Conservation (phyloP, 2,888 invertebrate species). For the Physocephala rufipes region DNA sequence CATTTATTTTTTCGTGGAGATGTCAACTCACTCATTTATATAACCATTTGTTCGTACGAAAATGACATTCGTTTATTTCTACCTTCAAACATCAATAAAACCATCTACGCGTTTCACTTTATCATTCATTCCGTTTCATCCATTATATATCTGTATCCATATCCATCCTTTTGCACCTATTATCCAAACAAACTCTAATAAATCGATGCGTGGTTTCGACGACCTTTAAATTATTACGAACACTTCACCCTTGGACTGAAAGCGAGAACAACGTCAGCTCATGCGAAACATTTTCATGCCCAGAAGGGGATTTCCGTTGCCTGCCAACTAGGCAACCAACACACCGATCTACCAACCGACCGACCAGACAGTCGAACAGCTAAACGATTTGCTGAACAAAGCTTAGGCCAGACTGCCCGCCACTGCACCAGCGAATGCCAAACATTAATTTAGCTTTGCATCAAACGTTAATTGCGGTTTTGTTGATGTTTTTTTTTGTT, state of each 20-base stretch:
- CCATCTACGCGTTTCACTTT: not conserved
- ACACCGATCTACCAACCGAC: not conserved
- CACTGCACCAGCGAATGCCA: not conserved
- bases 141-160: no score
- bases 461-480: not conserved
- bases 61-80: no score
- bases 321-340: no score
- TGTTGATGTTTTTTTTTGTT: constrained; percentile 5
- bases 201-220: not conserved
- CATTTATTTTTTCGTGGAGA: not conserved
- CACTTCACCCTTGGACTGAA: not conserved
- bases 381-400: constrained; percentile 19
- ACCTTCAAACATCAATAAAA: no score
- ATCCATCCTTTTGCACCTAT: no score
- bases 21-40: constrained; percentile 11
- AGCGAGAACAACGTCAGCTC: not conserved
- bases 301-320: not conserved
- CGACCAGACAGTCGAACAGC: no score
- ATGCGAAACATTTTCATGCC: not conserved
- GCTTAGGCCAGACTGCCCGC: not conserved
- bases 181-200: not conserved
- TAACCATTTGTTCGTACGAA: no score
- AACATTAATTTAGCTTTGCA: constrained; percentile 15
- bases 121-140: no score
- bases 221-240: no score